Evolutionary conservation across 2,797 vertebrate species (phyloP), one percentile per base, ranked within the genome.

Genomic region (Helicolenus hilgendorfi): DNA sequence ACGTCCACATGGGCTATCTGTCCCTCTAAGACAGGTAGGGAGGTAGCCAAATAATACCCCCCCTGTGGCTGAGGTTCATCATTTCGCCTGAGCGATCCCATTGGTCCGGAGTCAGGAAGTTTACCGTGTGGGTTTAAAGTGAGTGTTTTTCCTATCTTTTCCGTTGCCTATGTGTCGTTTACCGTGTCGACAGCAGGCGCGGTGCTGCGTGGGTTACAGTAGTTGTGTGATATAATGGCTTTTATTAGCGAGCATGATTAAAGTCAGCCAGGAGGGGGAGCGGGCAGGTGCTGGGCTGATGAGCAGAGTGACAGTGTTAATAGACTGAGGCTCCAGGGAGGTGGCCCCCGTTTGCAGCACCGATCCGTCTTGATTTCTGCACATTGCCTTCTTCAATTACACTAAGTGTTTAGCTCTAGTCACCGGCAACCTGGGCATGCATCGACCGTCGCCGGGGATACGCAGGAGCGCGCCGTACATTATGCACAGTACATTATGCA

Each of bases 301-400:
- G 97, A 97, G 96, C 96, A 95, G 94, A 96, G 96, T 97, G 97
- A 97, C 97, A 96, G 94, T 95, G 97, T 94, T 97, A 97, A 97
- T 97, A 95, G 97, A 96, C 94, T 91, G 91, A 90, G 94, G 92
- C 96, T 96, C 96, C 79, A 86, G 96, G 96, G 96, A 97, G 93
- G 94, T 96, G 96, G 90, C 95, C 95, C 92, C 92, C 79, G 91
- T 94, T 94, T 90, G 93, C 92, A 82, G 89, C 89, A 87, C 94
- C 93, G 72, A 97, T 97, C 96, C 94, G 92, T 97, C 97, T 97
- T 97, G 95, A 97, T 97, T 97, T 97, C 93, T 91, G 94, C 94
- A 94, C 94, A 91, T 96, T 97, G 96, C 96, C 94, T 96, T 95
- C 95, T 96, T 93, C 95, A 98, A 97, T 97, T 97, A 97, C 90